Evolutionary conservation across 2,797 vertebrate genomes (phyloP), one percentile per base, ranked within the genome.

Genomic region (Diceros bicornis): DNA sequence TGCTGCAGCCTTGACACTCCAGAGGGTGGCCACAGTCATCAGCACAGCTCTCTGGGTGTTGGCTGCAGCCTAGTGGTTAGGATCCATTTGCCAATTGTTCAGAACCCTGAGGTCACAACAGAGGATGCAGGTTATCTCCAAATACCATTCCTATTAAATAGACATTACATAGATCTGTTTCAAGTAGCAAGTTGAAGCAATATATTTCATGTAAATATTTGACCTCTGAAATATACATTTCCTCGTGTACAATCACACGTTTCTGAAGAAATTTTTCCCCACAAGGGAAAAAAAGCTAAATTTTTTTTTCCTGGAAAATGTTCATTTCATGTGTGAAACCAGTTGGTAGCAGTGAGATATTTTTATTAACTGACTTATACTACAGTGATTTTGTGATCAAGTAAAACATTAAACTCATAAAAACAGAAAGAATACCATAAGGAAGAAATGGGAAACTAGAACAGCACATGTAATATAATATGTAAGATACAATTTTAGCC

Each of bases 361-460:
- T 96, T 96, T 95, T 97, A 89, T 86, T 91, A 77, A 94, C 21
- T 69, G 44, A 95, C 34, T 90, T 92, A 95, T 59, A 64, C 34
- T 57, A 37, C 47, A 89, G 71, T 91, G 69, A 83, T 71, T 86
- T 96, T 95, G 62, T 83, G 87, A 94, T 94, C 21, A 66, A 75
- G 86, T 74, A 89, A 84, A 83, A 91, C 50, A 69, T 93, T 96
- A 34, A 89, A 94, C n/a, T 94, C 41, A 87, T 55, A 62, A 77
- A 94, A 72, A 93, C 34, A 23, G 55, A 86, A 90, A 72, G 27
- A 89, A 94, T 84, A 44, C 68, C 23, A 29, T 5, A 23, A 55
- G 34, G 29, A 34, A 86, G 82, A 72, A 29, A 44, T 37, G 27
- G 61, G n/a, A n/a, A 69, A 66, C 7, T 9, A 77, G 89, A 89